A percentile compares a stretch with the other conserved stretches of the same genome.
Conservation (phyloP, 2,888 invertebrate species). For the Pyrgus malvae region DNA sequence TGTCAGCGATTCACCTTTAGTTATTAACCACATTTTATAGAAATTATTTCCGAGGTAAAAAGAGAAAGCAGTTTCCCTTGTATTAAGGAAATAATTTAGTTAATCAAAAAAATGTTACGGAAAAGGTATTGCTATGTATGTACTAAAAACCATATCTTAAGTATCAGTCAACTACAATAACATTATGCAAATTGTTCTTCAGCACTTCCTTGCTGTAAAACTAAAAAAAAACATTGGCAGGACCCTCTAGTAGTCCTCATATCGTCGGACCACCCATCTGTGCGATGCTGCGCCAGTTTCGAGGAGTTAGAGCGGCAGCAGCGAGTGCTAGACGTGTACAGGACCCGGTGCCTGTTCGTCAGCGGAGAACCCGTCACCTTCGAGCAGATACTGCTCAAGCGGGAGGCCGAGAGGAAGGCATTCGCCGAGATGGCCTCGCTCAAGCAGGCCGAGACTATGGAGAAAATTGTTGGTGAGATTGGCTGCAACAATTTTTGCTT, state of each 20-base stretch:
- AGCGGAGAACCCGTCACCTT: constrained; percentile 70
- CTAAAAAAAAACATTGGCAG: constrained; percentile 42
- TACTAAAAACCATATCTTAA: too few relatives aligned
- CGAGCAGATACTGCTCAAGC: constrained; percentile 70
- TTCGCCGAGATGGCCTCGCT: constrained; percentile 77
- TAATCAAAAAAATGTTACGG: too few relatives aligned
- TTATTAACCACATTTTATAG: too few relatives aligned
- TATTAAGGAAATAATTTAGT: too few relatives aligned
- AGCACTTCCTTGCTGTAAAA: too few relatives aligned
- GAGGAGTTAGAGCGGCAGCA: constrained; percentile 74
- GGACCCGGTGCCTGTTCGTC: constrained; percentile 74
- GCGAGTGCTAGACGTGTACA: constrained; percentile 71
- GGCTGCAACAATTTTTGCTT: too few relatives aligned
- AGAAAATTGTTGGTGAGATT: constrained; percentile 47
- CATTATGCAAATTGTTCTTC: too few relatives aligned
- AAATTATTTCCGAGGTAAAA: too few relatives aligned
- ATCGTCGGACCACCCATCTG: constrained; percentile 75
- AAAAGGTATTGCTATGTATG: too few relatives aligned
- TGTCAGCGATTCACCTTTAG: too few relatives aligned
- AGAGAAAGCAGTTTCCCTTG: too few relatives aligned
- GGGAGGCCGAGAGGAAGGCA: constrained; percentile 69
- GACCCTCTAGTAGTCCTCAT: constrained; percentile 79
- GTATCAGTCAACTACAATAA: too few relatives aligned
- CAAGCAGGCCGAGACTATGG: constrained; percentile 76
- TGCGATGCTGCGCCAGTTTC: constrained; percentile 78